Evolutionary conservation across 2,888 invertebrate genomes (phyloP).

Genomic region (Selenia dentaria): DNA sequence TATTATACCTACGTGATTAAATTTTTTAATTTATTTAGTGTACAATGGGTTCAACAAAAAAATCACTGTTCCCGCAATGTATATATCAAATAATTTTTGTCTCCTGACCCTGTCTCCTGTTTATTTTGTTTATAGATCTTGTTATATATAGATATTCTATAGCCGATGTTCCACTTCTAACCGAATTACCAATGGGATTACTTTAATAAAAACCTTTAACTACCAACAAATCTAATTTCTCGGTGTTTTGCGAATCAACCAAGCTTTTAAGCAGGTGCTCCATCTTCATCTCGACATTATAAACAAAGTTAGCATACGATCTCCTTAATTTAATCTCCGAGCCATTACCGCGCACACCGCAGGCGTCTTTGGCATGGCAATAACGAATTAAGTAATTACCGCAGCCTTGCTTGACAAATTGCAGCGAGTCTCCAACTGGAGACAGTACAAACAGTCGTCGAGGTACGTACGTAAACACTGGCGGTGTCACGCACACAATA

Average conservation of each 20-base stretch:
- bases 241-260: neutral
- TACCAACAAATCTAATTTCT: neutral
- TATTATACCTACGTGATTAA: too few species aligned
- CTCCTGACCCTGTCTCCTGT: too few species aligned
- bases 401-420: conserved; percentile 20
- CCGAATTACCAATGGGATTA: too few species aligned
- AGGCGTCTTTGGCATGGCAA: conserved; percentile 13
- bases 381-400: conserved; percentile 31
- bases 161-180: too few species aligned
- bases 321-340: conserved; percentile 14
- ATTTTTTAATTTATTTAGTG: too few species aligned
- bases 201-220: neutral
- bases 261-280: conserved; percentile 1
- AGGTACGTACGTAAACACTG: neutral
- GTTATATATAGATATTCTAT: too few species aligned
- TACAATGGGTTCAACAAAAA: too few species aligned
- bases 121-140: too few species aligned
- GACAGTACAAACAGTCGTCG: conserved; percentile 1
- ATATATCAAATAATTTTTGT: too few species aligned
- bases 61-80: too few species aligned
- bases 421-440: conserved; percentile 15
- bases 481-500: neutral
- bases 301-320: conserved; percentile 14
- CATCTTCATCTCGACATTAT: conserved; percentile 1
- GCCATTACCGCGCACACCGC: conserved; percentile 17